A percentile compares a stretch with the other conserved stretches of the same genome.
phyloP scores from a whole-genome alignment of 1,140 invertebrate species.

The Schmidtea mediterranea region DNA sequence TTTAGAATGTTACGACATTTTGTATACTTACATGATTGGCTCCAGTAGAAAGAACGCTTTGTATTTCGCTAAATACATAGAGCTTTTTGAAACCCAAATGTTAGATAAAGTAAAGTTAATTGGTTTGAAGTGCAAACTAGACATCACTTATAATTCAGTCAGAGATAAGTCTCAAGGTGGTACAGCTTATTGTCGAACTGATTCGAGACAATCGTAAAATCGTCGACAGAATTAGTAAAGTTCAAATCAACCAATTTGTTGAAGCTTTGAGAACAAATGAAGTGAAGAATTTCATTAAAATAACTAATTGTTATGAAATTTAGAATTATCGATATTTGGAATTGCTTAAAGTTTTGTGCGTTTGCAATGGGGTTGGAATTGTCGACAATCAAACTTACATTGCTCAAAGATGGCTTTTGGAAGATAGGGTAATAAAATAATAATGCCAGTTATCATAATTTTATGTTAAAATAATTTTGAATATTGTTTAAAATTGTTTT shows the following conservation, averaged over 20 bases:
- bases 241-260: conserved; percentile 23
- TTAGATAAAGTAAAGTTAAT: background rate
- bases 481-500: too few relatives aligned
- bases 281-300: conserved; percentile 11
- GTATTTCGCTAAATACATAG: conserved; percentile 27
- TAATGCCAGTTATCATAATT: background rate
- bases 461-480: background rate
- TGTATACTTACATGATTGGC: conserved; percentile 9
- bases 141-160: conserved; percentile 12
- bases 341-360: conserved; percentile 22
- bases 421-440: conserved; percentile 18
- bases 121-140: background rate
- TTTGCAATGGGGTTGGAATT: conserved; percentile 24
- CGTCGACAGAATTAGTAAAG: conserved; percentile 21
- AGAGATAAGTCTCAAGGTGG: conserved; percentile 24
- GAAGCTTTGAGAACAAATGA: conserved; percentile 17
- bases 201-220: conserved; percentile 25
- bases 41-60: conserved; percentile 21
- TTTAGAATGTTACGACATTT: conserved; percentile 9
- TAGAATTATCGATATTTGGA: conserved; percentile 25
- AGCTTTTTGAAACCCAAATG: conserved; percentile 27
- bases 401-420: conserved; percentile 19
- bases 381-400: conserved; percentile 25
- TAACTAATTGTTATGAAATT: background rate
- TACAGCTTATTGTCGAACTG: conserved; percentile 25